phyloP scores from a whole-genome alignment of 2,113 vertebrate species.

The Platichthys flesus region DNA sequence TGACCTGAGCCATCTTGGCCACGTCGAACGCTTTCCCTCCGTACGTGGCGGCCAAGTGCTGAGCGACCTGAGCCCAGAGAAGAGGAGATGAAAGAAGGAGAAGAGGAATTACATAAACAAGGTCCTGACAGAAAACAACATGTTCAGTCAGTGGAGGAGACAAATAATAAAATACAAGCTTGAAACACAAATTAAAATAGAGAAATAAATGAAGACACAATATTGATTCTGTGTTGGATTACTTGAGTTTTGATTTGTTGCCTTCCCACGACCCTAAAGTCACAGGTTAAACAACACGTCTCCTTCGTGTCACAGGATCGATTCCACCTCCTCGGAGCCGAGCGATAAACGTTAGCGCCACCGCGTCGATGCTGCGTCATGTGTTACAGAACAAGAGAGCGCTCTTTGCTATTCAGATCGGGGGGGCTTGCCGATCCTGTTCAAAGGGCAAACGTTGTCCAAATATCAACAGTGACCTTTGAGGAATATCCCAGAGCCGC shows the following conservation, averaged over 20 bases:
- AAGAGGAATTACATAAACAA: background rate
- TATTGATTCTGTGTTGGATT: no score
- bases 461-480: slow-evolving; percentile 87
- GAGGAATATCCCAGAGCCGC: slow-evolving; percentile 70
- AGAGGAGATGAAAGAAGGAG: background rate
- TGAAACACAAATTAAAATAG: no score
- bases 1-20: slow-evolving; percentile 95
- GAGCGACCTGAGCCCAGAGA: slow-evolving; percentile 87
- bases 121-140: no score
- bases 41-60: slow-evolving; percentile 91
- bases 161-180: no score
- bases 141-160: no score
- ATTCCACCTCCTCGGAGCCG: slow-evolving; percentile 16
- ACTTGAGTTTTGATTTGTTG: background rate
- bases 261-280: background rate
- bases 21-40: slow-evolving; percentile 93
- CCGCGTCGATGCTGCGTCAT: slow-evolving; percentile 61
- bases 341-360: slow-evolving; percentile 15
- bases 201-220: no score
- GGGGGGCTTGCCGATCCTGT: slow-evolving; percentile 62
- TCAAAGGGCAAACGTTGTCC: slow-evolving; percentile 84
- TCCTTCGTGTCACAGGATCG: slow-evolving; percentile 17
- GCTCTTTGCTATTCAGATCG: slow-evolving; percentile 78
- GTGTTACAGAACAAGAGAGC: slow-evolving; percentile 59
- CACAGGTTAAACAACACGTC: background rate